Evolutionary conservation across 2,888 invertebrate species (phyloP).

Genomic region (Nowickia ferox): DNA sequence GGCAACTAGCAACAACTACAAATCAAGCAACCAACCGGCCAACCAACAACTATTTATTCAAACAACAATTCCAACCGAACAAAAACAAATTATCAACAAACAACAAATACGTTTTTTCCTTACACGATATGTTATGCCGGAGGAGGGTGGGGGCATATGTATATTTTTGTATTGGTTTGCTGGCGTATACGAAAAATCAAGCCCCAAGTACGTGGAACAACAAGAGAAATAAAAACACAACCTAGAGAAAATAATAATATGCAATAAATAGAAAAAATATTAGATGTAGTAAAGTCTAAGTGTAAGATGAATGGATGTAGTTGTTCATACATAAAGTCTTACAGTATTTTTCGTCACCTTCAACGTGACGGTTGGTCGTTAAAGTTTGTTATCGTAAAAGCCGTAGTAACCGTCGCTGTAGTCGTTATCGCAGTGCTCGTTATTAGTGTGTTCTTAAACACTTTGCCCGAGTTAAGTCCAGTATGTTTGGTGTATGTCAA

Average conservation of each 20-base stretch:
- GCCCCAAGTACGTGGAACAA: slow-evolving; percentile 28
- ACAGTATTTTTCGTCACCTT: slow-evolving; percentile 63
- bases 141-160: neutral
- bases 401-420: neutral
- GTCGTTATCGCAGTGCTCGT: neutral
- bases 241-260: neutral
- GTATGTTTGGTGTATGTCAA: slow-evolving; percentile 35
- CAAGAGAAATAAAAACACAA: slow-evolving; percentile 15
- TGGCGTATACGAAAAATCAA: slow-evolving; percentile 19
- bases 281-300: neutral
- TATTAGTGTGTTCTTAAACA: slow-evolving; percentile 22
- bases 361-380: slow-evolving; percentile 56
- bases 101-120: slow-evolving; percentile 22
- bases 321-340: slow-evolving; percentile 25
- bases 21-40: slow-evolving; percentile 51
- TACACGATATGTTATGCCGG: too few relatives aligned
- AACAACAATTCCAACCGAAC: slow-evolving; percentile 45
- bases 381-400: slow-evolving; percentile 12
- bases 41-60: slow-evolving; percentile 64
- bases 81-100: slow-evolving; percentile 43
- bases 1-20: slow-evolving; percentile 59
- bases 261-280: neutral
- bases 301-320: slow-evolving; percentile 8
- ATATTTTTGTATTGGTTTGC: slow-evolving; percentile 5
- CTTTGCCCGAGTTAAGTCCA: slow-evolving; percentile 7